Evolutionary conservation across 1,140 invertebrate genomes (phyloP).

Genomic region (Drosophila albomicans): DNA sequence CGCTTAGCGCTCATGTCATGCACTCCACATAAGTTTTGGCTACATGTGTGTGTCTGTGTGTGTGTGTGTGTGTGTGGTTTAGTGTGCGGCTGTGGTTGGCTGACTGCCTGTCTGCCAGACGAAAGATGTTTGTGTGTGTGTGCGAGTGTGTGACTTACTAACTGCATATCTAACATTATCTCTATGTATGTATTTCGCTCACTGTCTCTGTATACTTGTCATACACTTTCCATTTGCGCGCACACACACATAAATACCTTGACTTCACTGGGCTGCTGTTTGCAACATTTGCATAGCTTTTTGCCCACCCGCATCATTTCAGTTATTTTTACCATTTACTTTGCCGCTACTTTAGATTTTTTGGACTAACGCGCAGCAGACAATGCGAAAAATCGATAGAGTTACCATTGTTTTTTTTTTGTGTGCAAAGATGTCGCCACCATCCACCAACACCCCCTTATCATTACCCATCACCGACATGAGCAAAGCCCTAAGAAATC

Average conservation of each 20-base stretch:
- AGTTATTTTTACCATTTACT: slow-evolving; percentile 47
- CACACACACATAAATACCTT: slow-evolving; percentile 47
- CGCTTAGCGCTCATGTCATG: slow-evolving; percentile 69
- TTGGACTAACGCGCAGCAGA: slow-evolving; percentile 74
- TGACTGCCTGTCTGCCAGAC: slow-evolving; percentile 52
- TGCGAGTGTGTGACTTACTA: slow-evolving; percentile 46
- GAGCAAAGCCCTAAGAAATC: slow-evolving; percentile 24
- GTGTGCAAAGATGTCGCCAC: slow-evolving; percentile 55
- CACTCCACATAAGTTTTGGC: slow-evolving; percentile 69
- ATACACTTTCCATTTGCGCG: slow-evolving; percentile 74
- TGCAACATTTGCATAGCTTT: slow-evolving; percentile 78
- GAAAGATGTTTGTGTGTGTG: slow-evolving; percentile 42
- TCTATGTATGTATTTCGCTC: slow-evolving; percentile 16
- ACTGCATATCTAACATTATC: slow-evolving; percentile 61
- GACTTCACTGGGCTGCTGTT: slow-evolving; percentile 38
- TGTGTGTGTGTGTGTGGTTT: slow-evolving; percentile 24
- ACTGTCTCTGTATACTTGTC: slow-evolving; percentile 49
- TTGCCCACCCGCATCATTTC: slow-evolving; percentile 69
- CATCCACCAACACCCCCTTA: slow-evolving; percentile 16
- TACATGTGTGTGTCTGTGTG: slow-evolving; percentile 43
- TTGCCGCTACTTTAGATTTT: slow-evolving; percentile 74
- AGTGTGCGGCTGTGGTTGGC: slow-evolving; percentile 48
- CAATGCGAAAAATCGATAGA: slow-evolving; percentile 81
- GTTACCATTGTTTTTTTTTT: slow-evolving; percentile 71
- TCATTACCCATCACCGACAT: slow-evolving; percentile 1